These are phyloP conservation scores for Stratiomys singularior DNA, from an alignment of 2,888 invertebrate species.

Conservation along the genomic window DNA sequence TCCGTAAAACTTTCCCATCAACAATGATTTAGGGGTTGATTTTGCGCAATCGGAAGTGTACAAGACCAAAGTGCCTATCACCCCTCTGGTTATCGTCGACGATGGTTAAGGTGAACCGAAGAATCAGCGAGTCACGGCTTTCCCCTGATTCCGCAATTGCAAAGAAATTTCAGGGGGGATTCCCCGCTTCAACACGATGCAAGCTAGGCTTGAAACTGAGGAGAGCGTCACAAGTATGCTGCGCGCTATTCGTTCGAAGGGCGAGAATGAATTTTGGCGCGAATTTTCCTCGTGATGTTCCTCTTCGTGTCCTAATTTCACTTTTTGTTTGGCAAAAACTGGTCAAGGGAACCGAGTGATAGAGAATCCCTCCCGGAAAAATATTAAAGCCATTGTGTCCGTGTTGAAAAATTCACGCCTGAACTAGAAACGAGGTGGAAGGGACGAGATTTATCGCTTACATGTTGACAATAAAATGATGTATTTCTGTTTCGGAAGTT, in stretches of 20 bases:
- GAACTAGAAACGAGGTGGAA: too few species aligned
- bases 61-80: not conserved
- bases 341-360: too few species aligned
- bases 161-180: not conserved
- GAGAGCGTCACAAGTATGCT: not conserved
- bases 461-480: too few species aligned
- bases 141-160: constrained; percentile 29
- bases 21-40: constrained; percentile 22
- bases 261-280: not conserved
- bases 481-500: too few species aligned
- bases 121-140: constrained; percentile 1
- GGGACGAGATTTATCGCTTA: too few species aligned
- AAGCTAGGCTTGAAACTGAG: not conserved
- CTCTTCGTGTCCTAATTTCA: too few species aligned
- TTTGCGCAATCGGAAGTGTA: constrained; percentile 31
- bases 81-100: not conserved
- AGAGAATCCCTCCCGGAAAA: too few species aligned
- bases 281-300: not conserved
- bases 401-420: too few species aligned
- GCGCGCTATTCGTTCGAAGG: not conserved
- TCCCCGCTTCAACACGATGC: not conserved
- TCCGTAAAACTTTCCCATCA: not conserved
- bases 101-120: too few species aligned
- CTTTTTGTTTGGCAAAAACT: too few species aligned
- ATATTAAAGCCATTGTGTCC: too few species aligned